Percentiles rank a stretch among this genome's conserved stretches.
phyloP scores from a whole-genome alignment of 2,113 vertebrate species.

The Jacana jacana region DNA sequence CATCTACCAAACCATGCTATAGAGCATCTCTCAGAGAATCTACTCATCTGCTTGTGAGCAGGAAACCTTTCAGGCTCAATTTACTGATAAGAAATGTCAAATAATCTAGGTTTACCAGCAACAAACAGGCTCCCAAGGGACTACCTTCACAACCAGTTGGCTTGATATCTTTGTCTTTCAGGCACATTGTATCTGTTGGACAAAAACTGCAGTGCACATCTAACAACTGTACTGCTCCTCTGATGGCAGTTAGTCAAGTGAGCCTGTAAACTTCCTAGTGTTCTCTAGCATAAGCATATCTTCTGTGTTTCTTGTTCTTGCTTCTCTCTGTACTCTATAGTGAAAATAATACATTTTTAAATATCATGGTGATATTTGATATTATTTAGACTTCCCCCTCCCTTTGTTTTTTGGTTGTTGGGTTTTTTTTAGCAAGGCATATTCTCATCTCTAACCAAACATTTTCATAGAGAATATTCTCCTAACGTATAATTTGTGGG shows the following conservation, averaged over 20 bases:
- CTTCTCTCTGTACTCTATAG: not conserved
- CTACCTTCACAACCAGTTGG: not conserved
- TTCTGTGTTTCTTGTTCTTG: not conserved
- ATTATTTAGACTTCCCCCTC: not conserved
- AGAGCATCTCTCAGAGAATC: not conserved
- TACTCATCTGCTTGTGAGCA: fast-evolving
- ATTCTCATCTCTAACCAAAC: not conserved
- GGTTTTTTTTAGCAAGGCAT: not conserved
- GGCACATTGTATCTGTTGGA: fast-evolving
- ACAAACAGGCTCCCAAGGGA: not conserved
- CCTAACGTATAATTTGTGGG: not conserved
- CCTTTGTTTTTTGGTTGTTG: too few species aligned
- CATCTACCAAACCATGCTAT: not conserved
- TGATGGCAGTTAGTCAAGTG: fast-evolving
- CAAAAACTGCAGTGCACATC: fast-evolving
- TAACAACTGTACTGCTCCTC: fast-evolving
- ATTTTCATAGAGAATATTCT: not conserved
- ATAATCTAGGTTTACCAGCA: not conserved
- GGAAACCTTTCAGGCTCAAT: not conserved
- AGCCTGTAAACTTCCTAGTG: not conserved
- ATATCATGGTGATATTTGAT: not conserved
- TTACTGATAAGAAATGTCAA: not conserved
- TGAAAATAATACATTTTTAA: not conserved
- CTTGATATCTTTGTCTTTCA: slow-evolving; percentile 2
- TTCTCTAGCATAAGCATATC: not conserved